Base-by-base conservation (phyloP, 2,888 invertebrate genomes). In the Dichetophora obliterata region DNA sequence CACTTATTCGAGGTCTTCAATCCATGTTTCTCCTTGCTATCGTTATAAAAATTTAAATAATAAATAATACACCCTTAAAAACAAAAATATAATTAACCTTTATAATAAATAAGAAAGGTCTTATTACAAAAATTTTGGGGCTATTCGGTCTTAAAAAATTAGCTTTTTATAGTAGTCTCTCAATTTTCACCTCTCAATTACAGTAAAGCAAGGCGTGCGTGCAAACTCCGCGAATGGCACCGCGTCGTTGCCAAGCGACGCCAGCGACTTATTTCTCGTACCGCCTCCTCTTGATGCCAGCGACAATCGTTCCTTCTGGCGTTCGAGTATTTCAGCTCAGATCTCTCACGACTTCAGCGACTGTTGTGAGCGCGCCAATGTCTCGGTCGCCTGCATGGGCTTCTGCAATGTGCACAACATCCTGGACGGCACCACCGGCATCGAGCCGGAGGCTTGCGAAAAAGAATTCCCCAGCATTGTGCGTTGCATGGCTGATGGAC, bases 351-450 rank as follows among this genome's bases (percentile, higher is more conserved):
- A 96, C 88, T 95, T 95, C 88, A 95, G 95, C 0, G 93, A 94
- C 82, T 96, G 96, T 87, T 96, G 96, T 83, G 85, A 93, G 6
- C 88, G 90, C 3, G 91, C 92, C 78, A 95, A 95, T 84, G 95
- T 96, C 2, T 92, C 93, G n/a, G 88, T 90, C 11, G 89, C 91
- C 63, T 96, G 96, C 85, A 91, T 95, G 76, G 95, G 95, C 66
- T 96, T 95, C 88, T 96, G 96, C 89, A 95, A 94, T 85, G 83
- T 96, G 31, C 94, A 95, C 85, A 93, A 93, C 75, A 94, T 94
- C 78, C 87, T 94, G 75, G 92, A 93, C 85, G 95, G 95, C 19
- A 92, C 91, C 66, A 95, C 95, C 0, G 95, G 95, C 3, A 93
- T 94, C 84, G 95, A 95, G 84, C 95, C 95, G 0, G 95, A 95